A percentile compares a stretch with the other conserved stretches of the same genome.
These are phyloP conservation scores for Neotoma lepida DNA, from an alignment of 2,113 vertebrate genomes.

Conservation along the genomic window DNA sequence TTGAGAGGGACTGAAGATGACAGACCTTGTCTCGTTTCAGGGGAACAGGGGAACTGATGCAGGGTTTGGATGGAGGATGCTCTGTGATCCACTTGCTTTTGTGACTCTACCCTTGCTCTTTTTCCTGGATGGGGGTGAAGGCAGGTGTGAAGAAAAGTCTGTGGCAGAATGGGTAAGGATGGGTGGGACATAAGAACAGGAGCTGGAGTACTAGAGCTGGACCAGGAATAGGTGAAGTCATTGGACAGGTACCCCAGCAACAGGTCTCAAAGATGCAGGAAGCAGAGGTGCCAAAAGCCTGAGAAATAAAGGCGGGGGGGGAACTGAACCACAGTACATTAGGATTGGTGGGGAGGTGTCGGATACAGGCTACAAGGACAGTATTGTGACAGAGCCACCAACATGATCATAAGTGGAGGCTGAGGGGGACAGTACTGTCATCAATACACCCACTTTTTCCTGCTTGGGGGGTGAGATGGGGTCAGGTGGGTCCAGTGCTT, in stretches of 20 bases:
- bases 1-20: neutral
- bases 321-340: neutral
- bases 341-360: slow-evolving; percentile 6
- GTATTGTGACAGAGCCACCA: neutral
- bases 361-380: no score
- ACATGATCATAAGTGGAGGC: neutral
- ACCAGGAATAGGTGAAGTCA: neutral
- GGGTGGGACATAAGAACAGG: fast-evolving
- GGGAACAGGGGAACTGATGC: neutral
- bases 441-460: fast-evolving
- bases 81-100: neutral
- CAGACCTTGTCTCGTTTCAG: neutral
- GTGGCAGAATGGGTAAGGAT: neutral
- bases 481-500: neutral
- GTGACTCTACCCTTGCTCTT: neutral
- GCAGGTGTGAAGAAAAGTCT: neutral
- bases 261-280: neutral
- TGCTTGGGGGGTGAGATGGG: neutral
- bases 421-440: neutral
- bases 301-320: neutral
- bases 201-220: neutral
- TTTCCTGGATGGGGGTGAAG: neutral
- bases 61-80: neutral
- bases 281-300: neutral
- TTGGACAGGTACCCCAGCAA: fast-evolving